These are phyloP conservation scores for Odocoileus virginianus DNA, from an alignment of 2,113 vertebrate genomes.

Conservation along the genomic window DNA sequence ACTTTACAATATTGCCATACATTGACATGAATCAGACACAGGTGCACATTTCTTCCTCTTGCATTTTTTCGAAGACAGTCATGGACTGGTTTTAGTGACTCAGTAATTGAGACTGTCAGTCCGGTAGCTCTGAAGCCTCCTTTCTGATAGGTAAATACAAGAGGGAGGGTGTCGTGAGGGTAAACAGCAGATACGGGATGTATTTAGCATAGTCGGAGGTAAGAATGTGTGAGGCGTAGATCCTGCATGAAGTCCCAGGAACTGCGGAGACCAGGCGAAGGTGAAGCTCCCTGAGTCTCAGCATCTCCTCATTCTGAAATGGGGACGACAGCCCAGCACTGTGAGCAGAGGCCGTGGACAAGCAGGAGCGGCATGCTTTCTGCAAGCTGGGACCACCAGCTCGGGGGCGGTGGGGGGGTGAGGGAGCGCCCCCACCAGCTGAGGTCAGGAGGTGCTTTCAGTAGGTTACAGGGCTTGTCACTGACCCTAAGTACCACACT, in stretches of 20 bases:
- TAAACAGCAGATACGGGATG: not conserved
- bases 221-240: not conserved
- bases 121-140: not conserved
- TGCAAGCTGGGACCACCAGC: not conserved
- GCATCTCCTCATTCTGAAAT: not conserved
- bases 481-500: not conserved
- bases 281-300: not conserved
- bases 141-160: not conserved
- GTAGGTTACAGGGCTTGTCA: conserved; percentile 38
- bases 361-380: not conserved
- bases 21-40: not conserved
- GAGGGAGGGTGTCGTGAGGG: not conserved
- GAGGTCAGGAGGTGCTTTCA: conserved; percentile 7
- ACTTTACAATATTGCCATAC: not conserved
- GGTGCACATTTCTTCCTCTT: not conserved
- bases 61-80: not conserved
- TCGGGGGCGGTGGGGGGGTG: not conserved
- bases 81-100: not conserved
- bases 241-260: not conserved
- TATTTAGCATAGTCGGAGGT: not conserved
- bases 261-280: fast-evolving
- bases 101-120: not conserved
- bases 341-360: not conserved
- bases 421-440: not conserved
- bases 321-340: not conserved